Conservation (phyloP, 2,888 invertebrate genomes). For the Steinernema hermaphroditum region DNA sequence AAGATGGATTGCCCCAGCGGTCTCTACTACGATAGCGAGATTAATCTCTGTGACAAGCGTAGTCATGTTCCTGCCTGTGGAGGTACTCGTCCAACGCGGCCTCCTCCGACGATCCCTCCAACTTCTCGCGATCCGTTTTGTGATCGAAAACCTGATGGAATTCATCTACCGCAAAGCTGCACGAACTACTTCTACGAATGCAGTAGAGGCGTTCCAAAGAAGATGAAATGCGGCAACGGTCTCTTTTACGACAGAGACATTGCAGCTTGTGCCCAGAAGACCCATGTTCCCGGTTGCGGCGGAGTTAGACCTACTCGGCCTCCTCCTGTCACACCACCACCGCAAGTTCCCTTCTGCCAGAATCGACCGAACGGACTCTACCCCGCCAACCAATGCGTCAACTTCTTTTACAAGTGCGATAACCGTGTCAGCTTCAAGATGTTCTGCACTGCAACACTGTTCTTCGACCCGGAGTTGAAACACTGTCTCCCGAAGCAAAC, state of each 20-base stretch:
- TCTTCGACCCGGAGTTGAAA: neutral
- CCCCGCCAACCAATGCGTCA: neutral
- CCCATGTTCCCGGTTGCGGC: slow-evolving; percentile 46
- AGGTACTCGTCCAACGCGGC: neutral
- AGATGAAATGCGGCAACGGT: neutral
- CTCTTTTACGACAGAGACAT: neutral
- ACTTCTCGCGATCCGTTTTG: neutral
- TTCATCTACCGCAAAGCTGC: neutral
- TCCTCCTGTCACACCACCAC: too few species aligned
- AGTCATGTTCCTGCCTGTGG: neutral
- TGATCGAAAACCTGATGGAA: neutral
- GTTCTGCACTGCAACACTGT: neutral
- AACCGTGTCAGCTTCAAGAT: neutral
- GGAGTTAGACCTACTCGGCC: slow-evolving; percentile 23
- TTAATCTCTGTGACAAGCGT: neutral
- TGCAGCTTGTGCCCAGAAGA: too few species aligned
- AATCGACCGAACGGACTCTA: too few species aligned
- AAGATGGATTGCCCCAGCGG: neutral
- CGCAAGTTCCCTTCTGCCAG: too few species aligned
- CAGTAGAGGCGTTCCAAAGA: neutral
- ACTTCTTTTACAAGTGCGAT: neutral
- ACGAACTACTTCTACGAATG: neutral
- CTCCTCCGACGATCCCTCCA: too few species aligned
- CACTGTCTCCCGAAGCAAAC: neutral
- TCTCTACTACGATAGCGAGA: neutral